Evolutionary conservation across 1,140 invertebrate species (phyloP).

Genomic region (Conus ventricosus): DNA sequence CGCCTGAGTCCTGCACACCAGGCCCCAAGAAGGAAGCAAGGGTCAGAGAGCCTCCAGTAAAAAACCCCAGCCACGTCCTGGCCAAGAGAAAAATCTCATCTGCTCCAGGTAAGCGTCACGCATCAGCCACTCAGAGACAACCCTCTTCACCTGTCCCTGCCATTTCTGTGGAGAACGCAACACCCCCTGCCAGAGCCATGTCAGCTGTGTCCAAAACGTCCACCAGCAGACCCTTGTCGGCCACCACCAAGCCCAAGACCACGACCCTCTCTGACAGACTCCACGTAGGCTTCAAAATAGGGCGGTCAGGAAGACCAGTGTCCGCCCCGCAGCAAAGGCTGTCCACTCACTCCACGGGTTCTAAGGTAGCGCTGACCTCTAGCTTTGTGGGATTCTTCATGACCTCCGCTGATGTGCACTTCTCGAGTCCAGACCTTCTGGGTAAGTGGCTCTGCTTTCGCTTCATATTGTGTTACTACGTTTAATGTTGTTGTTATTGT

Average conservation of each 20-base stretch:
- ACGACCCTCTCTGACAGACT: background rate
- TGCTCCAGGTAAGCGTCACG: background rate
- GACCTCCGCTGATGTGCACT: background rate
- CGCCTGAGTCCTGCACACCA: background rate
- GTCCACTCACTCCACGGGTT: background rate
- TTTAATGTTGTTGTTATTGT: too few relatives aligned
- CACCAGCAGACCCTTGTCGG: background rate
- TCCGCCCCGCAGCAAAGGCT: background rate
- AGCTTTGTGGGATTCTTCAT: background rate
- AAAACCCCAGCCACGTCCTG: background rate
- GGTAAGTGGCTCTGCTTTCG: background rate
- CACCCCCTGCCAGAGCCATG: background rate
- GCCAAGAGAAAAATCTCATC: background rate
- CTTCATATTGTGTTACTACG: too few relatives aligned
- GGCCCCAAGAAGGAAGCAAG: background rate
- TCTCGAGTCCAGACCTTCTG: background rate
- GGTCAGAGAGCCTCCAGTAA: background rate
- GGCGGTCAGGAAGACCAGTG: background rate
- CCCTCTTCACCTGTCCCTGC: background rate
- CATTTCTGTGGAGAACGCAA: background rate
- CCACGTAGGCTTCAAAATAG: background rate
- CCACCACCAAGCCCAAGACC: background rate
- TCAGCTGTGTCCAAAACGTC: background rate
- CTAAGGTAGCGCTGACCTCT: background rate
- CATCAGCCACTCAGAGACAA: background rate